These are phyloP conservation scores for Oreochromis spilurus DNA, from an alignment of 2,113 vertebrate species.

Conservation along the genomic window DNA sequence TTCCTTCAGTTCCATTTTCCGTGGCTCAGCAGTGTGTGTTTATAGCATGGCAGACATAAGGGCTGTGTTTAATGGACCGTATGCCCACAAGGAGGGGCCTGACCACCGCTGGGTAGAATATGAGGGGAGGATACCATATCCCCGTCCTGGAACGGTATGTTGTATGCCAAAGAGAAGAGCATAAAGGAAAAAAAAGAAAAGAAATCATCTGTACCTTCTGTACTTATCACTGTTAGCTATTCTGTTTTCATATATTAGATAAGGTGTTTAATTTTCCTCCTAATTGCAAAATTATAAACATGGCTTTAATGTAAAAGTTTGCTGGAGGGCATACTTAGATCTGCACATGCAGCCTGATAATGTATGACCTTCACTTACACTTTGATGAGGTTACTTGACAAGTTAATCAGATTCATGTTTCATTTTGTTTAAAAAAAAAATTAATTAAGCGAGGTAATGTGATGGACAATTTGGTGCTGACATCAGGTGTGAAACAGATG, in stretches of 20 bases:
- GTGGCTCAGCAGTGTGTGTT: constrained; percentile 95
- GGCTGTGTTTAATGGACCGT: constrained; percentile 92
- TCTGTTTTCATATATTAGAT: not conserved
- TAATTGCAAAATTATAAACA: constrained; percentile 37
- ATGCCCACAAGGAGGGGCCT: constrained; percentile 92
- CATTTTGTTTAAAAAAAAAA: not conserved
- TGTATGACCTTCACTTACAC: not conserved
- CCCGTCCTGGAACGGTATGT: constrained; percentile 86
- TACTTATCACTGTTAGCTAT: not conserved
- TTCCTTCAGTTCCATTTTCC: constrained; percentile 88
- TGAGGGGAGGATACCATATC: constrained; percentile 91
- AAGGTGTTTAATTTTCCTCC: not conserved
- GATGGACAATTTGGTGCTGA: not conserved
- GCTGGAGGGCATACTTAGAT: constrained; percentile 4
- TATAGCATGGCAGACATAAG: constrained; percentile 95
- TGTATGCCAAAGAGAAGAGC: not conserved
- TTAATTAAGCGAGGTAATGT: not conserved
- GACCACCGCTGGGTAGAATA: constrained; percentile 96
- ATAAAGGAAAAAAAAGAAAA: not conserved
- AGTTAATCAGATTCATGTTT: constrained; percentile 19
- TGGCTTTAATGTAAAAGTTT: not conserved
- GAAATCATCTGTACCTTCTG: not conserved
- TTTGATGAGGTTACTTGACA: not conserved
- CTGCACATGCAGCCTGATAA: not conserved
- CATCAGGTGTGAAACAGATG: constrained; percentile 10